These are phyloP conservation scores for Bubo blakistoni DNA, from an alignment of 2,113 vertebrate genomes.

Conservation along the genomic window DNA sequence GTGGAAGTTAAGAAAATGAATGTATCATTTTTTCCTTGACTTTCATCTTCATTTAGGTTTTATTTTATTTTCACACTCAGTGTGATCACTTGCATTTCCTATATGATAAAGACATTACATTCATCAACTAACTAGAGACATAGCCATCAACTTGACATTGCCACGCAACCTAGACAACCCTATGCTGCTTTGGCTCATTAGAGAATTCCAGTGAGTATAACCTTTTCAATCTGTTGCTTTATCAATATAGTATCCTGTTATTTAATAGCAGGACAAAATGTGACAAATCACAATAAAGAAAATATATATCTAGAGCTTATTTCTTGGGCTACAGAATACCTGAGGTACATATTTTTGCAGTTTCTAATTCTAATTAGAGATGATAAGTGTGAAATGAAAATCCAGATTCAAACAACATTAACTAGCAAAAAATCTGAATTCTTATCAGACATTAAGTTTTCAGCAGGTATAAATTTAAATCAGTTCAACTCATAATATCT, in stretches of 20 bases:
- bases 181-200: background rate
- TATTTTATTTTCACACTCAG: background rate
- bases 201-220: background rate
- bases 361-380: background rate
- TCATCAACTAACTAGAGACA: background rate
- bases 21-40: background rate
- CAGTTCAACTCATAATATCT: background rate
- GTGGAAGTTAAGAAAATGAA: background rate
- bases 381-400: background rate
- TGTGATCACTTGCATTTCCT: background rate
- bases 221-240: background rate
- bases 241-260: background rate
- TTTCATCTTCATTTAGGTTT: background rate
- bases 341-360: background rate
- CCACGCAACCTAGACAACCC: background rate
- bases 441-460: background rate
- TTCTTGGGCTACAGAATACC: background rate
- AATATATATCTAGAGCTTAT: background rate
- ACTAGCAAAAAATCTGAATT: background rate
- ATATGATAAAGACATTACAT: background rate
- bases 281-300: background rate
- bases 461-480: background rate
- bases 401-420: background rate
- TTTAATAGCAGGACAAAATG: background rate
- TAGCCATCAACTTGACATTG: background rate